A percentile compares a stretch with the other conserved stretches of the same genome.
phyloP scores from a whole-genome alignment of 2,888 invertebrate species.

The Trilocha varians region DNA sequence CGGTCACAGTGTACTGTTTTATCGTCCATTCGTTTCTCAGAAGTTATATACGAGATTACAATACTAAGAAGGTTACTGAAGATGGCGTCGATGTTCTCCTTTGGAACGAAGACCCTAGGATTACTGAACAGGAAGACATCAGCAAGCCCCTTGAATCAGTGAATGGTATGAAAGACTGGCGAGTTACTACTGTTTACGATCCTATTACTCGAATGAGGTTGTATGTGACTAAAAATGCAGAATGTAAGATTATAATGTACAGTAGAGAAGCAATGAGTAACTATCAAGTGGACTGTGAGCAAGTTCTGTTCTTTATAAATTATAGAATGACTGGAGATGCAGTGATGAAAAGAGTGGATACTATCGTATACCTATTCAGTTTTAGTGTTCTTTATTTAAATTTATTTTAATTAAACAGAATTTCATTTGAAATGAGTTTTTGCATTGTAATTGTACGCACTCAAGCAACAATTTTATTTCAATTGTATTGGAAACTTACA shows the following conservation, averaged over 20 bases:
- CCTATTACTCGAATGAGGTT: slow-evolving; percentile 43
- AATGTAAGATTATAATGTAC: slow-evolving; percentile 54
- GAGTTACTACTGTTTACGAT: slow-evolving; percentile 45
- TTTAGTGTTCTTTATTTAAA: slow-evolving; percentile 1
- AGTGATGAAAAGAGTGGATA: background rate
- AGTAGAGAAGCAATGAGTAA: slow-evolving; percentile 52
- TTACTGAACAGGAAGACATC: slow-evolving; percentile 23
- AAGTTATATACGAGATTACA: slow-evolving; percentile 51
- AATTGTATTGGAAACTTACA: too few relatives aligned
- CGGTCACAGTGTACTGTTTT: slow-evolving; percentile 42
- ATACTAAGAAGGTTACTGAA: slow-evolving; percentile 48
- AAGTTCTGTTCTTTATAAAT: slow-evolving; percentile 50
- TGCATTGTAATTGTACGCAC: too few relatives aligned
- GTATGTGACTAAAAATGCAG: slow-evolving; percentile 50
- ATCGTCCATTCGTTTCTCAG: slow-evolving; percentile 46
- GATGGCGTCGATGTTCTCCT: slow-evolving; percentile 52
- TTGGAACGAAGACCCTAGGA: slow-evolving; percentile 46
- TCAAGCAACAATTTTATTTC: too few relatives aligned
- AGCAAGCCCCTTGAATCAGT: slow-evolving; percentile 22
- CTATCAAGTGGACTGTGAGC: slow-evolving; percentile 50
- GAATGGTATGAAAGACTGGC: slow-evolving; percentile 44
- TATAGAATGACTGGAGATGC: slow-evolving; percentile 32
- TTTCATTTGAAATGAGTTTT: background rate
- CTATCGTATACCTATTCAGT: background rate
- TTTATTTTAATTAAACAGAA: background rate